Evolutionary conservation across 2,888 invertebrate genomes (phyloP), one percentile per base, ranked within the genome.

Genomic region (Hecatera dysodea): DNA sequence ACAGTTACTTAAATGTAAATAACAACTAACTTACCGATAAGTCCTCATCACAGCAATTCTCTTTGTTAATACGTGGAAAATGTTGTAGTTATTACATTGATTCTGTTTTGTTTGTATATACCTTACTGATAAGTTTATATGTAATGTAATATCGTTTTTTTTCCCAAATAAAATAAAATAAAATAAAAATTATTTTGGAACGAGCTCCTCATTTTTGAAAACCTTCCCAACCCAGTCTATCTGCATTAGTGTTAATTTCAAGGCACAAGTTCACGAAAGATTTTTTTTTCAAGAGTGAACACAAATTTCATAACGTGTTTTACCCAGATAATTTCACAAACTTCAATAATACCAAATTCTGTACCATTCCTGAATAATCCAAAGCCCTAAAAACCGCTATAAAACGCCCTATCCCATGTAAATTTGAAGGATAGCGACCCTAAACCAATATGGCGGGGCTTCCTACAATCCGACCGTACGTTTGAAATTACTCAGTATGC

Each of bases 401-500:
- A 79, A 81, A 83, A 82, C 71, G 33, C 48, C 57, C 53, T 70
- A 75, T 82, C 74, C 75, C 67, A 72, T 67, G 75, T 64, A 82
- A 82, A 84, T 81, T 70, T 75, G 56, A 67, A 69, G 72, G 68
- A 72, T 72, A 59, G 64, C 46, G 57, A 59, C 65, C 82, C 75
- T 67, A 72, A 68, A 61, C 65, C 79, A 84, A 84, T 84, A 84
- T 79, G 82, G 44, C 44, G 27, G 6, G 42, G 75, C 68, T 22
- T 66, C 29, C 63, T 68, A 78, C 80, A 78, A 85, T 83, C 72
- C 77, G 22, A 72, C 65, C 78, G 73, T 82, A 83, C 74, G 83
- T 81, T 75, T 82, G 78, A 82, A 88, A 89, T 88, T 86, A 87
- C 87, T 87, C 79, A 76, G 70, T 81, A 89, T 89, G 88, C 82